Percentiles rank a stretch among this genome's conserved stretches.
Conservation (phyloP, 2,797 vertebrate genomes). For the Coluber constrictor region DNA sequence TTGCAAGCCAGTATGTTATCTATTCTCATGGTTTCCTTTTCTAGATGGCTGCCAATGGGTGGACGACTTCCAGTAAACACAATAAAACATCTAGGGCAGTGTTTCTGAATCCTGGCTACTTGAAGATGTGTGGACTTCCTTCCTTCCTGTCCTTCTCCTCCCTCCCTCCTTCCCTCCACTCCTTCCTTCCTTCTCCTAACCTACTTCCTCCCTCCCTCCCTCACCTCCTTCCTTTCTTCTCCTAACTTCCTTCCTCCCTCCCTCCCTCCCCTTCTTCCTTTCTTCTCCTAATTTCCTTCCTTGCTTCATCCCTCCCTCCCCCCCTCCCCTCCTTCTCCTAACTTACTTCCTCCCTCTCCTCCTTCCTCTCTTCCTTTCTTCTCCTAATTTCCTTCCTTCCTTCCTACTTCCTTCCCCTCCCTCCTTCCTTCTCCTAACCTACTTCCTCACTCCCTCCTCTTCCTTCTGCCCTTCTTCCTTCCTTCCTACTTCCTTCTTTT, state of each 20-base stretch:
- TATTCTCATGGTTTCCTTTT: neutral
- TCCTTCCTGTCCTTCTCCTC: too few species aligned
- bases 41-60: neutral
- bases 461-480: neutral
- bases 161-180: neutral
- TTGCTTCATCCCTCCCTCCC: too few species aligned
- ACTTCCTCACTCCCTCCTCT: neutral
- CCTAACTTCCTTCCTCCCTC: neutral
- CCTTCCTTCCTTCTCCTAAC: too few species aligned
- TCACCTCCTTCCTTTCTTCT: too few species aligned
- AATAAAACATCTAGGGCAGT: neutral
- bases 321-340: too few species aligned
- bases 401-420: too few species aligned
- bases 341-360: too few species aligned
- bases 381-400: neutral
- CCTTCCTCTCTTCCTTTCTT: too few species aligned
- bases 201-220: neutral
- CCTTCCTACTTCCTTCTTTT: too few species aligned
- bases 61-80: neutral
- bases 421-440: neutral
- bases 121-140: neutral
- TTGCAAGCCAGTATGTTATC: neutral
- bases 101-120: neutral
- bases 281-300: too few species aligned
- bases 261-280: too few species aligned